These are phyloP conservation scores for Choristoneura rosaceana DNA, from an alignment of 2,888 invertebrate species.

Conservation along the genomic window DNA sequence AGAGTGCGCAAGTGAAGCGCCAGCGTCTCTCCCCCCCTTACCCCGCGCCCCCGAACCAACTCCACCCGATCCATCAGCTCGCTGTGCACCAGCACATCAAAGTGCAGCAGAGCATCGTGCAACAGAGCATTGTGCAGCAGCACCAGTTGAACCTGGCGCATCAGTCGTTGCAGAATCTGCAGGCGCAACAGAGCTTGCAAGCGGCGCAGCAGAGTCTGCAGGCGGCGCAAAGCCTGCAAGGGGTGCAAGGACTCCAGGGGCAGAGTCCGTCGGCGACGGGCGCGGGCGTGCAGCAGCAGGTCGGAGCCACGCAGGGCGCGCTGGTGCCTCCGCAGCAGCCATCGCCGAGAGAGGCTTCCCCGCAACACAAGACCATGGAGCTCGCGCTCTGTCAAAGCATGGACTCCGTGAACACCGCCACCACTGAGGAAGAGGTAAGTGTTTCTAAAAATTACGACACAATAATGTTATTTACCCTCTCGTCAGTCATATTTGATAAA, in stretches of 20 bases:
- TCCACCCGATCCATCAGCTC: constrained; percentile 79
- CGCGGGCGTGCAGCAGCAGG: constrained; percentile 73
- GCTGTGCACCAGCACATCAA: constrained; percentile 81
- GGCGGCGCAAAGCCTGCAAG: constrained; percentile 65
- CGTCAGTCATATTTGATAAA: too few relatives aligned
- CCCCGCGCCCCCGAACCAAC: constrained; percentile 80
- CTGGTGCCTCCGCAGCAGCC: constrained; percentile 80
- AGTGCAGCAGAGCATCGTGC: constrained; percentile 81
- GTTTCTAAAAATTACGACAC: constrained; percentile 57
- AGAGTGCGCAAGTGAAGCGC: constrained; percentile 86
- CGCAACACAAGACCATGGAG: constrained; percentile 83
- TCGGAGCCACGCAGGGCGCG: constrained; percentile 73
- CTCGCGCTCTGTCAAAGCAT: constrained; percentile 97
- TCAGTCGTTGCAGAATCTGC: constrained; percentile 76
- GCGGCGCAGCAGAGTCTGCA: constrained; percentile 67
- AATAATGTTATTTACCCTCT: not conserved
- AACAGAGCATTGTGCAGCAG: constrained; percentile 81
- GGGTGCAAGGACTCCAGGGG: constrained; percentile 57
- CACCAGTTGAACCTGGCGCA: constrained; percentile 81
- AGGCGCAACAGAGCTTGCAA: constrained; percentile 70
- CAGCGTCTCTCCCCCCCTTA: constrained; percentile 87
- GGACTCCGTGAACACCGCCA: constrained; percentile 98
- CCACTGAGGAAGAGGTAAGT: constrained; percentile 98
- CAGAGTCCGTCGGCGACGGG: constrained; percentile 61
- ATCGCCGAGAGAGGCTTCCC: constrained; percentile 73